Evolutionary conservation across 1,140 invertebrate genomes (phyloP).

Genomic region (Uloborus diversus): DNA sequence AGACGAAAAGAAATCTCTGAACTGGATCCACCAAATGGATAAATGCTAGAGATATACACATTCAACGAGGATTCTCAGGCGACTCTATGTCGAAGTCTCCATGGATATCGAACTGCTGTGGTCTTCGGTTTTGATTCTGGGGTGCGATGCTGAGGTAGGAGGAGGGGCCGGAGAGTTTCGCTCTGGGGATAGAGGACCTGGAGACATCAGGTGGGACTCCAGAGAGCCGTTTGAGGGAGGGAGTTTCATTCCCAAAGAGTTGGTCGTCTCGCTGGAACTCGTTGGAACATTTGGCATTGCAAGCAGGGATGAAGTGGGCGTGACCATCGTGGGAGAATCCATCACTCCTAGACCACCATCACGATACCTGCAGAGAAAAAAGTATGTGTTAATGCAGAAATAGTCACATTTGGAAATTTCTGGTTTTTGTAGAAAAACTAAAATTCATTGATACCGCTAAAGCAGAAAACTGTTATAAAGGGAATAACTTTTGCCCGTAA

Average conservation of each 20-base stretch:
- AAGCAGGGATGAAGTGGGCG: conserved; percentile 17
- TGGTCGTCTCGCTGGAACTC: conserved; percentile 21
- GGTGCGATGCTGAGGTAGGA: conserved; percentile 4
- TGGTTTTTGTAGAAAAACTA: no score
- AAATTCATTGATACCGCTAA: no score
- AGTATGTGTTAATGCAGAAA: not conserved
- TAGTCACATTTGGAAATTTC: no score
- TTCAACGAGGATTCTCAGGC: not conserved
- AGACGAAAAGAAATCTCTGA: not conserved
- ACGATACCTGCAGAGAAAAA: conserved; percentile 42
- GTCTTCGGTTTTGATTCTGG: conserved; percentile 25
- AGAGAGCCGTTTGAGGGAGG: conserved; percentile 25
- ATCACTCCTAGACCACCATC: conserved; percentile 40
- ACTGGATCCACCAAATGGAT: not conserved
- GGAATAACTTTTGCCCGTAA: no score
- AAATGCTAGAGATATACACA: not conserved
- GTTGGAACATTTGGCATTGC: conserved; percentile 20
- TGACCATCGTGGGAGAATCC: conserved; percentile 55
- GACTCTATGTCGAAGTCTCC: conserved; percentile 35
- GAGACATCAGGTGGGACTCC: conserved; percentile 7
- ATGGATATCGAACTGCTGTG: conserved; percentile 12
- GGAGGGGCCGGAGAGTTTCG: conserved; percentile 37
- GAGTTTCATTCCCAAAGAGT: conserved; percentile 10
- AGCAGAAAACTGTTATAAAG: no score
- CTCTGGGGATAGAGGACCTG: conserved; percentile 18